phyloP scores from a whole-genome alignment of 2,113 vertebrate species.

The Beaufortia kweichowensis region DNA sequence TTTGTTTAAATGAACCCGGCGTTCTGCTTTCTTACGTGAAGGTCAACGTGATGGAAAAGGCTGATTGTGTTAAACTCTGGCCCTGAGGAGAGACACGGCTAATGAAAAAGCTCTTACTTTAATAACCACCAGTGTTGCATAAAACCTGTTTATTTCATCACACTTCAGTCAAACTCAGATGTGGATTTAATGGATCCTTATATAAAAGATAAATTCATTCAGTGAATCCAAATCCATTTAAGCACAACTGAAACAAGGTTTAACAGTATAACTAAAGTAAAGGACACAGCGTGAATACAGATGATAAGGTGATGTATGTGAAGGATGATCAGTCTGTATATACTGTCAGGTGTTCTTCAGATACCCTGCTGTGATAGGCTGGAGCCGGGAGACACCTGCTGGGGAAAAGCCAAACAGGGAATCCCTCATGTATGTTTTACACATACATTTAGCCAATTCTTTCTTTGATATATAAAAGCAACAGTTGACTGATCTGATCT shows the following conservation, averaged over 20 bases:
- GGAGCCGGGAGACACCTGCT: constrained; percentile 72
- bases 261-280: neutral
- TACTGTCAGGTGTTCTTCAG: neutral
- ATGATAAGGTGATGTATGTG: neutral
- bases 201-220: neutral
- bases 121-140: neutral
- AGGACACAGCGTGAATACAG: neutral
- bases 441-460: neutral
- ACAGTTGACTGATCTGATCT: neutral
- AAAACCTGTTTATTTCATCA: neutral
- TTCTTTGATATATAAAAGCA: neutral
- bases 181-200: neutral
- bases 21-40: neutral
- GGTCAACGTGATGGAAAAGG: neutral
- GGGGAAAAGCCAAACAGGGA: constrained; percentile 50
- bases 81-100: neutral
- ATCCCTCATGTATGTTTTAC: neutral
- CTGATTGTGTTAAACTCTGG: neutral
- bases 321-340: neutral
- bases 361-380: constrained; percentile 53
- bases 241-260: neutral
- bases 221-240: neutral
- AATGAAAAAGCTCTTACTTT: constrained; percentile 2
- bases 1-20: neutral
- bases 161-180: neutral